A percentile compares a stretch with the other conserved stretches of the same genome.
Evolutionary conservation across 2,113 vertebrate genomes (phyloP).

Genomic region (Casuarius casuarius): DNA sequence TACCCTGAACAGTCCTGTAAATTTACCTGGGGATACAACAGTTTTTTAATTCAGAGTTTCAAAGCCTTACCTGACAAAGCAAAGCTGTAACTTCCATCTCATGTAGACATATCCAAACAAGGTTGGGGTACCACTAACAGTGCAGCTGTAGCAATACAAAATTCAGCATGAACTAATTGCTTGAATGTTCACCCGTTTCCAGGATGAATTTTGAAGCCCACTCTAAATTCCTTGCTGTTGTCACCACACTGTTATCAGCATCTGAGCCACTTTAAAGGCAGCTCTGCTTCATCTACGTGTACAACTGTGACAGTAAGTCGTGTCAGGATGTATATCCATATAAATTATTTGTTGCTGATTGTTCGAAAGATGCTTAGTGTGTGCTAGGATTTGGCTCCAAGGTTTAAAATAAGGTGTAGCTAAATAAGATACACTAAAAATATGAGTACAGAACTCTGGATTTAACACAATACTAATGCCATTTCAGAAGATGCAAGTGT

Average conservation of each 20-base stretch:
- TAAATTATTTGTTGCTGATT: not conserved
- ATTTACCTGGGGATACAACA: not conserved
- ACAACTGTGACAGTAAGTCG: not conserved
- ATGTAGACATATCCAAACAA: rapidly evolving
- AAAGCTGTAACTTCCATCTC: not conserved
- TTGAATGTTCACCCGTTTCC: not conserved
- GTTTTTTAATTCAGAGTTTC: not conserved
- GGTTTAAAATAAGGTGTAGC: not conserved
- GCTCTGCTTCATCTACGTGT: not conserved
- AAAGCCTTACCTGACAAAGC: not conserved
- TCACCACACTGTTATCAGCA: not conserved
- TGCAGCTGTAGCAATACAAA: not conserved
- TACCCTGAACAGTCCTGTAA: not conserved
- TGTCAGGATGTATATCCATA: not conserved
- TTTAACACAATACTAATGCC: not conserved
- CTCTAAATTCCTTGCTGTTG: not conserved
- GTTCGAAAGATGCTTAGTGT: not conserved
- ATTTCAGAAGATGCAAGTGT: not conserved
- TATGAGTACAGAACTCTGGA: not conserved
- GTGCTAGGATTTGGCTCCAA: not conserved
- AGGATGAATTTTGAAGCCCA: not conserved
- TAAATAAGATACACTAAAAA: not conserved
- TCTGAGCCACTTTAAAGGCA: not conserved
- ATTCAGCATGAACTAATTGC: not conserved
- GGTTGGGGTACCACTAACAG: not conserved